Conservation (phyloP, 2,113 vertebrate genomes). For the Poecile atricapillus region DNA sequence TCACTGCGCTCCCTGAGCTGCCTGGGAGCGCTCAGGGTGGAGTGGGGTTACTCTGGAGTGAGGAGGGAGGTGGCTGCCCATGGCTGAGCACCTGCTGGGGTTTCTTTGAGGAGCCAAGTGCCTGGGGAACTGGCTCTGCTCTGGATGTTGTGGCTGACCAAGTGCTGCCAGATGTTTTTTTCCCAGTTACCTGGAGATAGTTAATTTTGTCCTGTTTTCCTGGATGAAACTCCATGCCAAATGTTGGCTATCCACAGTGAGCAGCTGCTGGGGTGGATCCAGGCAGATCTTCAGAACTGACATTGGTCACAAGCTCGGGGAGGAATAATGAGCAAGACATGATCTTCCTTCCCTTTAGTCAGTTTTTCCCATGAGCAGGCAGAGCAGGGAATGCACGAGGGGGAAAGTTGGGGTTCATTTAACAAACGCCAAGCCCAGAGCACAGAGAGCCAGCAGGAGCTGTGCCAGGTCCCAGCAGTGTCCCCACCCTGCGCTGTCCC, state of each 20-base stretch:
- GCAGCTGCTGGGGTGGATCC: background rate
- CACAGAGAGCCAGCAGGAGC: background rate
- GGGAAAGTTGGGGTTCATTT: background rate
- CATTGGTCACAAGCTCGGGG: fast-evolving
- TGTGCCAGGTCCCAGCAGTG: background rate
- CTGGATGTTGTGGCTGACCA: background rate
- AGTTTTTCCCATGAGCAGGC: background rate
- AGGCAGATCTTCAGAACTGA: background rate
- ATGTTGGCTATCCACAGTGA: background rate
- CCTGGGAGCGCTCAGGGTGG: background rate
- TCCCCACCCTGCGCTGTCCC: fast-evolving
- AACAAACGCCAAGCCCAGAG: background rate
- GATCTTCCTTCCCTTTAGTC: background rate
- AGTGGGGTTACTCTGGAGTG: too few relatives aligned
- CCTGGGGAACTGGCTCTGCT: background rate
- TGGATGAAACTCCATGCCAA: background rate
- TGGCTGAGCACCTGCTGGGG: background rate
- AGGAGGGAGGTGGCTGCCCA: background rate
- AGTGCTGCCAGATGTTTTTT: background rate
- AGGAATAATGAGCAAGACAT: fast-evolving
- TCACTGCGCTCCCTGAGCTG: fast-evolving
- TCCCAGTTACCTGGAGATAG: background rate
- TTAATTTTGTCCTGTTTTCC: background rate
- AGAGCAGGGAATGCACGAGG: background rate
- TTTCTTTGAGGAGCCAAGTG: background rate